Percentiles rank a stretch among this genome's conserved stretches.
Conservation (phyloP, 2,113 vertebrate species). For the Shinisaurus crocodilurus region DNA sequence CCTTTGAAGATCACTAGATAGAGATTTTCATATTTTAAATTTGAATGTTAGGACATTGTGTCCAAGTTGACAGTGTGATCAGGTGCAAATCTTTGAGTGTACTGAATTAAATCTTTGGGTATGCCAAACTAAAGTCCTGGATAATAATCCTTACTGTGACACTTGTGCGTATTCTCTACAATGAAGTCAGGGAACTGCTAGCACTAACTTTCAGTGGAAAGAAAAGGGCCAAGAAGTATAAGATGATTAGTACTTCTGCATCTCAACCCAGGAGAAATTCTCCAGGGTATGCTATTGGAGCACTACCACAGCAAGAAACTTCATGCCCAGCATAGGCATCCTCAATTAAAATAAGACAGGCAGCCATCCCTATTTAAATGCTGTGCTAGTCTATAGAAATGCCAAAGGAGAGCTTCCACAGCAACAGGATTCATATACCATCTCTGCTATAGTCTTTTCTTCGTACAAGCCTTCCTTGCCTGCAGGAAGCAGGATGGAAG, state of each 20-base stretch:
- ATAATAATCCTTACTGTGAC: neutral
- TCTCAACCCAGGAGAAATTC: neutral
- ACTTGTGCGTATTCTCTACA: neutral
- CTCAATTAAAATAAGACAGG: neutral
- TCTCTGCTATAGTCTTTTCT: neutral
- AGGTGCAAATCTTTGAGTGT: neutral
- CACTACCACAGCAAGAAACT: neutral
- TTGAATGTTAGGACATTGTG: neutral
- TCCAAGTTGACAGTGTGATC: neutral
- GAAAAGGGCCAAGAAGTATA: neutral
- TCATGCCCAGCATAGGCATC: neutral
- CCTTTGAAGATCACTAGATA: neutral
- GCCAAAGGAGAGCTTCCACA: neutral
- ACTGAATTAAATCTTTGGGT: neutral
- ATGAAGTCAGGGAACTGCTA: neutral
- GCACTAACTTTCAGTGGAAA: neutral
- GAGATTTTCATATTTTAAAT: neutral
- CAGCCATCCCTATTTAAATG: neutral
- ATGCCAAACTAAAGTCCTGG: neutral
- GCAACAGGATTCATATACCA: neutral
- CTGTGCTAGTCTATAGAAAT: neutral
- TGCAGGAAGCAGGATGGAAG: neutral
- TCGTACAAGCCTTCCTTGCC: neutral
- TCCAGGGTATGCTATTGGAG: neutral
- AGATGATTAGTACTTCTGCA: neutral